phyloP scores from a whole-genome alignment of 2,888 invertebrate genomes.

The Cyaniris semiargus region DNA sequence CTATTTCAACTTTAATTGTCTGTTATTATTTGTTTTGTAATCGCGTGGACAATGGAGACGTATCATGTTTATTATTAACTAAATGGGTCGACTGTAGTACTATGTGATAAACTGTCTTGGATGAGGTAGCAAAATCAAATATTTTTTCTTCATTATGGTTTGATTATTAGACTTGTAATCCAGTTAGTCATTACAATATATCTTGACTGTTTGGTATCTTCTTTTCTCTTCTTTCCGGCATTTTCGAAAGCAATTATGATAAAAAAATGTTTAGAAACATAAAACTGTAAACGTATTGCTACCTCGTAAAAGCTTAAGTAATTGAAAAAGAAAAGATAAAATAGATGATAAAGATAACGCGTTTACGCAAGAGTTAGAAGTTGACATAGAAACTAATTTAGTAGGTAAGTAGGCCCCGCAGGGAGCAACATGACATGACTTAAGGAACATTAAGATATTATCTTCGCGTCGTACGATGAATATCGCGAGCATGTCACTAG shows the following conservation, averaged over 20 bases:
- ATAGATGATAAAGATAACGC: not conserved
- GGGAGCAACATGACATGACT: not conserved
- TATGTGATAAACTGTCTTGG: not conserved
- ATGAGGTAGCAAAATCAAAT: not conserved
- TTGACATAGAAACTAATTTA: not conserved
- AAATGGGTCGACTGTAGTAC: not conserved
- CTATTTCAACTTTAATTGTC: not conserved
- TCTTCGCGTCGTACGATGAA: not conserved
- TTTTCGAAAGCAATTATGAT: not conserved
- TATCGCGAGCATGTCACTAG: not conserved
- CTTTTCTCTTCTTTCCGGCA: not conserved
- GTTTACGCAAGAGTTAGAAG: not conserved
- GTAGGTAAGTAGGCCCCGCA: not conserved
- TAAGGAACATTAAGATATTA: not conserved
- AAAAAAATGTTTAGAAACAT: too few relatives aligned
- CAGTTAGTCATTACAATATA: too few relatives aligned
- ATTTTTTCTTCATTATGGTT: not conserved
- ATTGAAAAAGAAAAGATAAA: not conserved
- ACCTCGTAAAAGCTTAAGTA: not conserved
- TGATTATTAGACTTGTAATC: too few relatives aligned
- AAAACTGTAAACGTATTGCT: too few relatives aligned
- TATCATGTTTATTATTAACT: not conserved
- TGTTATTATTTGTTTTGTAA: slow-evolving; percentile 12
- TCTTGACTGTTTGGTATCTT: too few relatives aligned
- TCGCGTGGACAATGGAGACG: not conserved